phyloP scores from a whole-genome alignment of 2,888 invertebrate genomes.

The Scaptomyza tumidula region DNA sequence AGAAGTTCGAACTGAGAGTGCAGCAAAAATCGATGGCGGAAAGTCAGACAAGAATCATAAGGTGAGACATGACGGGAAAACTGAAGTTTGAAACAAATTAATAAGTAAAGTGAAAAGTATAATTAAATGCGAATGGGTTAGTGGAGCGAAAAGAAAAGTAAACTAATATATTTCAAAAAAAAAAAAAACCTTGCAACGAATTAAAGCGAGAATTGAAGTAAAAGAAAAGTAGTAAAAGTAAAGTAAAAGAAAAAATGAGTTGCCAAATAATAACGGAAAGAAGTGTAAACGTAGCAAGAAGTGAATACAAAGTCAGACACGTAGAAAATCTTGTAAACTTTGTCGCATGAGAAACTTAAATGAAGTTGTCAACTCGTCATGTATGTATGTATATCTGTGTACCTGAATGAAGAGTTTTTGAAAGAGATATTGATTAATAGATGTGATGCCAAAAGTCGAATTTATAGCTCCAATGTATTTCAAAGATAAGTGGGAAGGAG shows the following conservation, averaged over 20 bases:
- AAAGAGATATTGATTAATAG: background rate
- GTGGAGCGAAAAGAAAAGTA: background rate
- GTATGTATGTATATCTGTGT: background rate
- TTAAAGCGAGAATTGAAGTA: background rate
- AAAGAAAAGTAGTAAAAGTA: too few species aligned
- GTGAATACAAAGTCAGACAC: background rate
- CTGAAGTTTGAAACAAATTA: background rate
- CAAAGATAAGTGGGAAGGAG: background rate
- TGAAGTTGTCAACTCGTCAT: slow-evolving; percentile 11
- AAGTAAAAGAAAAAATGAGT: background rate
- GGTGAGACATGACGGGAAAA: background rate
- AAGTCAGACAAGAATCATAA: background rate
- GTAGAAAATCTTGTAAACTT: background rate
- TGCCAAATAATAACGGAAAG: background rate
- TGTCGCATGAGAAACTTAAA: background rate
- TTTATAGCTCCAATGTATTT: too few species aligned
- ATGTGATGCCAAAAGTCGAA: slow-evolving; percentile 7
- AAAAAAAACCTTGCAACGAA: background rate
- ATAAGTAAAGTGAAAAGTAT: background rate
- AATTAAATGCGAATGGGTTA: background rate
- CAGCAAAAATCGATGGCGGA: background rate
- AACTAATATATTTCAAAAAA: background rate
- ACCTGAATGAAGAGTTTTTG: background rate
- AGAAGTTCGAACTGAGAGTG: background rate
- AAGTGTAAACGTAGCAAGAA: background rate